A percentile compares a stretch with the other conserved stretches of the same genome.
Conservation (phyloP, 35 echinoderm and acorn worm species). For the Ophiothrix spiculata region DNA sequence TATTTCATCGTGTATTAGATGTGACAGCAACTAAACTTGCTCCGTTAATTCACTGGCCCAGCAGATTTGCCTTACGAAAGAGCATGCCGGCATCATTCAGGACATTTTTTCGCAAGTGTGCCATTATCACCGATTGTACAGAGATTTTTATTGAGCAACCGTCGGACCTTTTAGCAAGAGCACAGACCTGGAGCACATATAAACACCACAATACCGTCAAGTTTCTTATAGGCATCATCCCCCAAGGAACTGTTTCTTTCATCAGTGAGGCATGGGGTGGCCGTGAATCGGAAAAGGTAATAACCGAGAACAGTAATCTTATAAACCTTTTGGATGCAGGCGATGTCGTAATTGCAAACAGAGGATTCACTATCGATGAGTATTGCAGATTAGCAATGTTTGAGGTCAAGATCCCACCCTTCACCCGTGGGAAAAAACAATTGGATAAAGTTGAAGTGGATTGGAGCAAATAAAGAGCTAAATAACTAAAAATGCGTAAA, state of each 20-base stretch:
- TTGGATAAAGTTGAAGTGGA: too few species aligned
- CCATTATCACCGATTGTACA: slow-evolving; percentile 44
- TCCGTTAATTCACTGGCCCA: neutral
- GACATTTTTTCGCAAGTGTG: too few species aligned
- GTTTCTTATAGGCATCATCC: slow-evolving; percentile 26
- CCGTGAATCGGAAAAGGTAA: slow-evolving; percentile 24
- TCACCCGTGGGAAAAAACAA: neutral
- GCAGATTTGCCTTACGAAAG: neutral
- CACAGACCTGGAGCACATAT: slow-evolving; percentile 21
- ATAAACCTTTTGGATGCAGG: neutral
- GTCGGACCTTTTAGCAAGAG: neutral
- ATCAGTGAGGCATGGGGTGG: slow-evolving; percentile 19
- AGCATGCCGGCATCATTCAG: neutral
- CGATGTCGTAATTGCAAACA: slow-evolving; percentile 22
- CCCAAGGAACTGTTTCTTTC: slow-evolving; percentile 21
- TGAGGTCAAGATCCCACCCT: neutral
- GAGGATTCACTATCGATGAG: slow-evolving; percentile 27
- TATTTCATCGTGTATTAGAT: neutral
- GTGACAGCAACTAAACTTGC: too few species aligned
- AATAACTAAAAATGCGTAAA: too few species aligned
- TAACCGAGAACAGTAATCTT: slow-evolving; percentile 9
- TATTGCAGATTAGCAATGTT: neutral
- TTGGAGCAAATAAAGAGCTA: too few species aligned
- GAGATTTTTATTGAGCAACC: slow-evolving; percentile 42
- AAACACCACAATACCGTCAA: slow-evolving; percentile 43